Base-by-base conservation (phyloP, 2,888 invertebrate genomes). In the Ennomos quercinarius region DNA sequence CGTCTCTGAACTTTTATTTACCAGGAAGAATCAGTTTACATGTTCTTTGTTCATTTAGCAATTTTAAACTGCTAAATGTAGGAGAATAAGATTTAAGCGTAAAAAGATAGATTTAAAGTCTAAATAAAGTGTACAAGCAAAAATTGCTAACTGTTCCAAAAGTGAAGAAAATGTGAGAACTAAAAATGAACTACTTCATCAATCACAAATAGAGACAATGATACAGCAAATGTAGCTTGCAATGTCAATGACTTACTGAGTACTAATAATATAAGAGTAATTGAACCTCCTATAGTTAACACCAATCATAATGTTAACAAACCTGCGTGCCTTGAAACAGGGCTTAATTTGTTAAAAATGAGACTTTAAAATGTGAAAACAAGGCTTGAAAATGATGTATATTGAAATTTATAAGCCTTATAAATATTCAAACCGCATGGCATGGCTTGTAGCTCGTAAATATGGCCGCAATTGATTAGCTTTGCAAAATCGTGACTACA, bases 331-430 rank as follows among this genome's bases (percentile, higher is more conserved):
- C 27, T 9, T 13, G 5, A 36, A 44, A 39, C 10, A n/a, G 13
- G 37, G n/a, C 13, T 42, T 38, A 27, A 39, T 51, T 46, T 40
- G 10, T 43, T 36, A 17, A 40, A 45, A 34, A 27, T 45, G 9
- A 44, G 27, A 27, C 27, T 38, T 13, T 8, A 38, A 41, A 51
- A 57, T 37, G 17, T 13, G 13, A 27, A 50, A 46, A 51, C 41
- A 38, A 43, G 12, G 38, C 13, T 51, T 38, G 34, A 47, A 57
- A 52, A 57, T 57, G 27, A 39, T 48, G 50, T 35, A 54, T 42
- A 45, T 57, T 54, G 42, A 57, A 60, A 56, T 63, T 50, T 36
- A 56, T 57, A 55, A 51, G 52, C 38, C 39, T 60, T 12, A 57
- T 65, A 55, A 62, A 65, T 59, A 60, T 60, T 46, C 54, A 37